phyloP scores from a whole-genome alignment of 1,140 invertebrate genomes.

The Cataglyphis hispanica region DNA sequence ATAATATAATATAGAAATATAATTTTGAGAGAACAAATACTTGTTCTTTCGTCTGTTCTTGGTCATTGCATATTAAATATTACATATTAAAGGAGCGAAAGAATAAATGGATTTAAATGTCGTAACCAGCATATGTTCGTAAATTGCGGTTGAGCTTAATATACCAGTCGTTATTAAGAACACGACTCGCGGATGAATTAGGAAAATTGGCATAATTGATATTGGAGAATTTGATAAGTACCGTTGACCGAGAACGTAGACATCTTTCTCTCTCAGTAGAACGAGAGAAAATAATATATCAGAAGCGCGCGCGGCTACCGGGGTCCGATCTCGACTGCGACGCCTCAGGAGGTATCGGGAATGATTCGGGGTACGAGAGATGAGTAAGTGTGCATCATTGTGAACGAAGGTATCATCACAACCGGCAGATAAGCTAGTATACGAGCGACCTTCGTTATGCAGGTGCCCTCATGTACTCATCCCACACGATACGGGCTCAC shows the following conservation, averaged over 20 bases:
- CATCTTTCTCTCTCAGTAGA: background rate
- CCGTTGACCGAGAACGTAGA: conserved; percentile 15
- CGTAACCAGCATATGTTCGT: background rate
- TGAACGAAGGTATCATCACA: conserved; percentile 59
- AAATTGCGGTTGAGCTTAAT: conserved; percentile 19
- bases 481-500: conserved; percentile 10
- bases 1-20: background rate
- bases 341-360: conserved; percentile 13
- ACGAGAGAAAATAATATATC: conserved; percentile 65
- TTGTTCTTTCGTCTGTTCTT: background rate
- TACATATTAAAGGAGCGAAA: background rate
- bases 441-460: conserved; percentile 47
- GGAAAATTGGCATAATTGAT: conserved; percentile 68
- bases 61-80: no score
- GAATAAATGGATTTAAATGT: background rate
- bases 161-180: background rate
- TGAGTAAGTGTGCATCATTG: conserved; percentile 47
- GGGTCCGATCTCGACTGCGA: conserved; percentile 29
- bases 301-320: conserved; percentile 67
- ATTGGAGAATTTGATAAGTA: conserved; percentile 35
- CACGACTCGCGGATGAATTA: conserved; percentile 56
- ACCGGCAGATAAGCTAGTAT: conserved; percentile 53
- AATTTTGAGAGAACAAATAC: conserved; percentile 14
- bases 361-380: conserved; percentile 39
- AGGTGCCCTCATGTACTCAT: conserved; percentile 41